Base-by-base conservation (phyloP, 2,797 vertebrate species). In the Microctenopoma stevenorrisi region DNA sequence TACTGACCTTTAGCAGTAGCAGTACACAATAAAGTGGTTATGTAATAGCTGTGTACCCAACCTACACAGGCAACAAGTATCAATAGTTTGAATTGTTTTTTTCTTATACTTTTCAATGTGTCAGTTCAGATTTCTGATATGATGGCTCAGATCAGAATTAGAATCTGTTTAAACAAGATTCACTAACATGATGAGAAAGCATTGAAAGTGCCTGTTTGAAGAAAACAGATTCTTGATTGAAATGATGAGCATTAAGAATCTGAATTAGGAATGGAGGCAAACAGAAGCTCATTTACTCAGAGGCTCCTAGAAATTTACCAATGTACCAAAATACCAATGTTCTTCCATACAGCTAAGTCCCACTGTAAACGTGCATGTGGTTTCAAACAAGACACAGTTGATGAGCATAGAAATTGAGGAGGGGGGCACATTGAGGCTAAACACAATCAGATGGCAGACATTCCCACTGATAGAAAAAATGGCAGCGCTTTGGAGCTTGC, bases 401-500 rank as follows among this genome's bases (percentile, higher is more conserved):
- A 87, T 75, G 71, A 79, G 75, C 50, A 56, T 60, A 74, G 77
- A 82, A 74, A 67, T 37, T 58, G 51, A 68, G 51, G 66, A 50
- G 30, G 40, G 43, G 55, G 47, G 42, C 40, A 66, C 55, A 33
- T 64, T 25, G 44, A 35, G 53, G 58, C 67, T 89, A 86, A 91
- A 88, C 74, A 78, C 77, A 81, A 85, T 90, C 88, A 89, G 83
- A 91, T 85, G 86, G 85, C 71, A 87, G 80, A 86, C 79, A 57
- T 79, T 71, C 69, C 84, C 67, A 71, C 80, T 89, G 78, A 54
- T 83, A 73, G 85, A 73, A 30, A 35, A 86, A 86, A 89, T 81
- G 65, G 82, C 80, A 78, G 69, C 5, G 33, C 40, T 78, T 86
- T 72, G 73, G 77, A 85, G 71, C 77, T 66, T 26, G 59, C 58